Percentiles rank a stretch among this genome's conserved stretches.
These are phyloP conservation scores for Astyanax mexicanus DNA, from an alignment of 2,797 vertebrate genomes.

Conservation along the genomic window DNA sequence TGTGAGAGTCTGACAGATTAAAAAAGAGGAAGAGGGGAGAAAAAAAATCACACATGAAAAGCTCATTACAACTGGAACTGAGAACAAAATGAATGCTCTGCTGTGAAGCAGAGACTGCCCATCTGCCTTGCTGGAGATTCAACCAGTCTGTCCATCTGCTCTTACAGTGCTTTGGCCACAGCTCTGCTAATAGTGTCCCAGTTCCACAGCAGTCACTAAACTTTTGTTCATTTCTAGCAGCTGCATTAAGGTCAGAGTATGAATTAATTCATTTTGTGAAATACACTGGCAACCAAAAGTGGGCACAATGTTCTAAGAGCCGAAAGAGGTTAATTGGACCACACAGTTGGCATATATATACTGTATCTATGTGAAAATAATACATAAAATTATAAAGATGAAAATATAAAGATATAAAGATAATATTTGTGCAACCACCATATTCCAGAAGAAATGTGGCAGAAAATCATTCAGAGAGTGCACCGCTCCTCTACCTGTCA, in stretches of 20 bases:
- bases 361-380: no score
- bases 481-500: no score
- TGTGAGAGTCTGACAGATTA: constrained; percentile 36
- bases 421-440: no score
- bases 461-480: no score
- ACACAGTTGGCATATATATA: no score
- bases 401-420: no score
- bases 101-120: constrained; percentile 75
- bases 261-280: background rate
- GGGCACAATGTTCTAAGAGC: no score
- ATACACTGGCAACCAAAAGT: background rate
- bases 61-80: constrained; percentile 77
- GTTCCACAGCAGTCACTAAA: background rate
- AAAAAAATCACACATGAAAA: constrained; percentile 62
- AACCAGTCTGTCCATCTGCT: constrained; percentile 39
- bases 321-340: no score
- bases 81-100: constrained; percentile 70
- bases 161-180: constrained; percentile 65
- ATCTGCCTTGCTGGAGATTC: constrained; percentile 75
- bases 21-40: constrained; percentile 22
- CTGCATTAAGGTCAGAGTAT: background rate
- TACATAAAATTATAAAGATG: no score
- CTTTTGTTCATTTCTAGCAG: background rate
- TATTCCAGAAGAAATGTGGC: no score
- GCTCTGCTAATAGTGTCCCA: constrained; percentile 61